Conservation (phyloP, 2,888 invertebrate genomes). For the Chrysomela aeneicollis region DNA sequence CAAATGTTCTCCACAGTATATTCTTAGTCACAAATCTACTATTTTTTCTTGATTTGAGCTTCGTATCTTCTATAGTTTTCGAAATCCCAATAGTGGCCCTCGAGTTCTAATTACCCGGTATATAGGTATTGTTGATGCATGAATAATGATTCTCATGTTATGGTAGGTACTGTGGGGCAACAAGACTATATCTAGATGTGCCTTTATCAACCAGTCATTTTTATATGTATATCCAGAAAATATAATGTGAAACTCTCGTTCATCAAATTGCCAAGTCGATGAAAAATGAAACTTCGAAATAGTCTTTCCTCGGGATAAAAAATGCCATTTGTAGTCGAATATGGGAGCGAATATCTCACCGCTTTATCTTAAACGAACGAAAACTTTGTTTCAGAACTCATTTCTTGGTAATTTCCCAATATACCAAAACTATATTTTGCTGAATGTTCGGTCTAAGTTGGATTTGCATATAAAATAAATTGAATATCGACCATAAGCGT, state of each 20-base stretch:
- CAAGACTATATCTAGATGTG: no score
- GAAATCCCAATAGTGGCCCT: no score
- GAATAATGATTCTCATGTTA: no score
- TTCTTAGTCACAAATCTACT: no score
- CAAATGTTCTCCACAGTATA: no score
- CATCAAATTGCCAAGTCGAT: slow-evolving; percentile 1
- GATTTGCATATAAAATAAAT: slow-evolving; percentile 48
- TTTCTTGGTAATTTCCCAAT: slow-evolving; percentile 52
- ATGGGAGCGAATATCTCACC: slow-evolving; percentile 30
- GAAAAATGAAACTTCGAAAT: slow-evolving; percentile 10
- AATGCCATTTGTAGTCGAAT: slow-evolving; percentile 33
- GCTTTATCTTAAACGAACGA: slow-evolving; percentile 33
- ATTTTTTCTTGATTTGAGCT: no score
- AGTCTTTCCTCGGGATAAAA: slow-evolving; percentile 17
- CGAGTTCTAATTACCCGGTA: no score
- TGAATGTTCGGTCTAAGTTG: slow-evolving; percentile 47
- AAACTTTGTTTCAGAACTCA: slow-evolving; percentile 51
- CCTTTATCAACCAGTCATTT: no score
- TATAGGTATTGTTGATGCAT: no score
- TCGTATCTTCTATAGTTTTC: no score
- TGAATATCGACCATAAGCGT: slow-evolving; percentile 29
- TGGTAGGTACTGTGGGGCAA: no score
- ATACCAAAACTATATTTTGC: slow-evolving; percentile 52
- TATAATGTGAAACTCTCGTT: slow-evolving; percentile 2
- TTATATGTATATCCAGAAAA: not conserved